Conservation (phyloP, 1,140 invertebrate genomes). For the Delia radicum region DNA sequence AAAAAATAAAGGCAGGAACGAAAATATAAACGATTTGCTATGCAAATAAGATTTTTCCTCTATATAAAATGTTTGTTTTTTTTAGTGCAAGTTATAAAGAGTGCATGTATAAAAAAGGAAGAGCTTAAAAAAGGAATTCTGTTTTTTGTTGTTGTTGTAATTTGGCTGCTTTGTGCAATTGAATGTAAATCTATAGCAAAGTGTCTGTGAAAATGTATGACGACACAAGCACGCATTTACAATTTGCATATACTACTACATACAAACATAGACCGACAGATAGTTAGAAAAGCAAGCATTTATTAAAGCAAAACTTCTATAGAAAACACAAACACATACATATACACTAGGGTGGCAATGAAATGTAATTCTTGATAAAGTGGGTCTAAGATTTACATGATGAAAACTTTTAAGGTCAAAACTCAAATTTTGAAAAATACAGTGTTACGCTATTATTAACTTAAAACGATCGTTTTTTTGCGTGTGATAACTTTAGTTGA, state of each 20-base stretch:
- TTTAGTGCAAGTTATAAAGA: slow-evolving; percentile 8
- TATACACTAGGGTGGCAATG: too few species aligned
- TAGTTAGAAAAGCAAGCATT: too few species aligned
- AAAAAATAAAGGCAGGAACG: neutral
- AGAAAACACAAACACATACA: too few species aligned
- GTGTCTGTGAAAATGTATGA: slow-evolving; percentile 8
- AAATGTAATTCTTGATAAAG: too few species aligned
- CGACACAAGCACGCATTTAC: slow-evolving; percentile 13
- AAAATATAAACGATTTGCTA: slow-evolving; percentile 19
- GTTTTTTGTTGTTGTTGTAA: neutral
- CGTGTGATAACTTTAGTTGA: too few species aligned
- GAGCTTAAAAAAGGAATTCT: neutral
- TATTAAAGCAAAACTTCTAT: too few species aligned
- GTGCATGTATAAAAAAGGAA: neutral
- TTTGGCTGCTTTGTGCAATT: neutral
- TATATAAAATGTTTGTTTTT: neutral
- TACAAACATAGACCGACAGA: too few species aligned
- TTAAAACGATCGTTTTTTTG: too few species aligned
- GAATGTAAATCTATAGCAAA: slow-evolving; percentile 16
- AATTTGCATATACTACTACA: neutral
- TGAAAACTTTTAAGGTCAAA: too few species aligned
- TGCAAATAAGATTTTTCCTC: slow-evolving; percentile 16
- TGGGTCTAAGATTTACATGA: too few species aligned
- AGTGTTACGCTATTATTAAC: too few species aligned
- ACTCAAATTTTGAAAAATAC: too few species aligned